These are phyloP conservation scores for Argyra leucocephala DNA, from an alignment of 2,888 invertebrate species.

Conservation along the genomic window DNA sequence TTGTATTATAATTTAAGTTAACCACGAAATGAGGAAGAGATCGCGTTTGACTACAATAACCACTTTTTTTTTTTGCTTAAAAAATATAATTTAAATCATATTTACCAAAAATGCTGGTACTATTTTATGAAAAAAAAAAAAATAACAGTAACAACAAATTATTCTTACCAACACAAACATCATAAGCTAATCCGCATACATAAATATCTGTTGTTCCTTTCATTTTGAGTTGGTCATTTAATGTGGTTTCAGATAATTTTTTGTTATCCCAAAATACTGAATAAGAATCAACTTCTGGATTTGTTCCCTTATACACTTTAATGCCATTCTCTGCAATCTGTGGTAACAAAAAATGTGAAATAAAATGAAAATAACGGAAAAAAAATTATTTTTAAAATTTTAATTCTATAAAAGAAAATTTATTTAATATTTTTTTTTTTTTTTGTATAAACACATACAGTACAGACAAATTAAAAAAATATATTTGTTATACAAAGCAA, in stretches of 20 bases:
- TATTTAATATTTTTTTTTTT: too few species aligned
- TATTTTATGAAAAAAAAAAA: constrained; percentile 2
- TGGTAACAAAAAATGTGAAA: constrained; percentile 7
- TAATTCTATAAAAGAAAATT: too few species aligned
- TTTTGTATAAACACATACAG: too few species aligned
- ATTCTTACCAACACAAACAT: constrained; percentile 77
- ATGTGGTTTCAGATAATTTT: constrained; percentile 75
- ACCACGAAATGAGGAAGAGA: too few species aligned
- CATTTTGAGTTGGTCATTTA: constrained; percentile 68
- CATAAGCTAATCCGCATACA: constrained; percentile 89
- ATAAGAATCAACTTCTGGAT: constrained; percentile 92
- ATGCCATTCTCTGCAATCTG: constrained; percentile 64
- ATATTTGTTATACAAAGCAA: too few species aligned
- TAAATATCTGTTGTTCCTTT: constrained; percentile 83
- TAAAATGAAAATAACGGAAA: background rate
- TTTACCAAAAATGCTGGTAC: too few species aligned
- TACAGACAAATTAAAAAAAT: too few species aligned
- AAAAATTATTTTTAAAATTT: too few species aligned
- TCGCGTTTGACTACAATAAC: too few species aligned
- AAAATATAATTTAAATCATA: too few species aligned
- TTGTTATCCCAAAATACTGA: constrained; percentile 98
- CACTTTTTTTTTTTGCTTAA: too few species aligned
- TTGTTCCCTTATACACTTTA: constrained; percentile 83
- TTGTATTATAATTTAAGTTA: too few species aligned
- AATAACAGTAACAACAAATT: constrained; percentile 11